phyloP scores from a whole-genome alignment of 2,113 vertebrate genomes.

The Centropristis striata region DNA sequence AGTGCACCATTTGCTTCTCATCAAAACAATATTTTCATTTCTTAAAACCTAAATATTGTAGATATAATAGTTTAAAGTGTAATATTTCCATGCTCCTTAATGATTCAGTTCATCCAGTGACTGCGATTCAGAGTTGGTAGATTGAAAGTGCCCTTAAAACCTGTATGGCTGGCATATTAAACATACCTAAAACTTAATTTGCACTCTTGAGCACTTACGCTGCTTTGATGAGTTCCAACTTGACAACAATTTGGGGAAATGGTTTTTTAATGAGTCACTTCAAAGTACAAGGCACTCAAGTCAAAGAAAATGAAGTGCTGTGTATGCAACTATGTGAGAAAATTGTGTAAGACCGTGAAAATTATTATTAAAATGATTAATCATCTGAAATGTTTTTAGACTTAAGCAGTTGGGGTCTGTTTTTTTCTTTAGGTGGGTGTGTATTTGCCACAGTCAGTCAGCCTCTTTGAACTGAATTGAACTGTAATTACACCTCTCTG shows the following conservation, averaged over 20 bases:
- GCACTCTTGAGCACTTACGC: background rate
- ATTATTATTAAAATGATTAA: slow-evolving; percentile 1
- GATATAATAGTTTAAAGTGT: slow-evolving; percentile 18
- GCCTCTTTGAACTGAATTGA: slow-evolving; percentile 18
- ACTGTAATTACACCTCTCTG: background rate
- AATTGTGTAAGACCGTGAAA: slow-evolving; percentile 11
- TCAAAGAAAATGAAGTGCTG: slow-evolving; percentile 21
- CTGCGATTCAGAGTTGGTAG: slow-evolving; percentile 42
- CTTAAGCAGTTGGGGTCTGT: background rate
- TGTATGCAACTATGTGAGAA: slow-evolving; percentile 15
- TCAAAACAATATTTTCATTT: slow-evolving; percentile 35
- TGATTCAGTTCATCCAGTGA: slow-evolving; percentile 34
- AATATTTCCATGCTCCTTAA: slow-evolving; percentile 50
- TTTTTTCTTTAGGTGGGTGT: slow-evolving; percentile 9
- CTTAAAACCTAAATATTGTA: slow-evolving; percentile 38
- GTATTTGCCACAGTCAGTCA: background rate
- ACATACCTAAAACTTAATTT: slow-evolving; percentile 36
- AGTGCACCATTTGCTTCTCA: slow-evolving; percentile 34
- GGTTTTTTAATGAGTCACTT: slow-evolving; percentile 21
- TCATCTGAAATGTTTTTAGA: slow-evolving; percentile 11
- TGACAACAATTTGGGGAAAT: slow-evolving; percentile 32
- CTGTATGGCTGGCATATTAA: too few relatives aligned
- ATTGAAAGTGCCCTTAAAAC: background rate
- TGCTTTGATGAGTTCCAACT: slow-evolving; percentile 18
- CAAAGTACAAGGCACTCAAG: slow-evolving; percentile 41